Base-by-base conservation (phyloP, 1,140 invertebrate genomes). In the Solen grandis region DNA sequence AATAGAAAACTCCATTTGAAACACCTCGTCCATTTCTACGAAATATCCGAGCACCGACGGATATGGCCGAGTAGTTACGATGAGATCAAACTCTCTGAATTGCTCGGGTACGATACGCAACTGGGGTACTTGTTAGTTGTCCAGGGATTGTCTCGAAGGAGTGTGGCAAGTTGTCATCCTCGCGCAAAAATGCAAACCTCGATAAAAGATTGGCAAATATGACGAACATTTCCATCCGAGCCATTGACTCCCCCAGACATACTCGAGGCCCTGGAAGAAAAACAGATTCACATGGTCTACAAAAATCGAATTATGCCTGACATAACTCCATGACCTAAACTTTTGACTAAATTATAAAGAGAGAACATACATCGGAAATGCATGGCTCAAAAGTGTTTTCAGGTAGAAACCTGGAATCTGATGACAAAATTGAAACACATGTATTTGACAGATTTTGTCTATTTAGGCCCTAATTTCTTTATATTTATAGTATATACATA, bases 241-340 rank as follows among this genome's bases (percentile, higher is more conserved):
- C 88, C 13, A 89, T 63, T 16, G 22, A 66, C 77, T 85, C 82
- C 10, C 88, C 88, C 2, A 82, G 14, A 69, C 87, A 88, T 31
- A 14, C 60, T 14, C 86, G 84, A 5, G 96, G 96, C 41, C 96
- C 95, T 96, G 90, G 50, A 93, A 91, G 55, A 80, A 85, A 82
- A 60, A 75, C n/a, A 14, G n/a, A 14, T 50, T 50, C 46, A 50
- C 46, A 14, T 50, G n/a, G n/a, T 50, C 46, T n/a, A n/a, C n/a
- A 50, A n/a, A n/a, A 50, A 50, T n/a, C 13, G 46, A 50, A 50
- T 14, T 50, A n/a, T 14, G 13, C 13, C n/a, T 50, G n/a, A 14
- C n/a, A 50, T 50, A 50, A n/a, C n/a, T 50, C n/a, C 46, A 13
- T 50, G 13, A 50, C n/a, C n/a, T 50, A 50, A 50, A 50, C n/a